Conservation (phyloP, 2,113 vertebrate species). For the Ibidorhyncha struthersii region DNA sequence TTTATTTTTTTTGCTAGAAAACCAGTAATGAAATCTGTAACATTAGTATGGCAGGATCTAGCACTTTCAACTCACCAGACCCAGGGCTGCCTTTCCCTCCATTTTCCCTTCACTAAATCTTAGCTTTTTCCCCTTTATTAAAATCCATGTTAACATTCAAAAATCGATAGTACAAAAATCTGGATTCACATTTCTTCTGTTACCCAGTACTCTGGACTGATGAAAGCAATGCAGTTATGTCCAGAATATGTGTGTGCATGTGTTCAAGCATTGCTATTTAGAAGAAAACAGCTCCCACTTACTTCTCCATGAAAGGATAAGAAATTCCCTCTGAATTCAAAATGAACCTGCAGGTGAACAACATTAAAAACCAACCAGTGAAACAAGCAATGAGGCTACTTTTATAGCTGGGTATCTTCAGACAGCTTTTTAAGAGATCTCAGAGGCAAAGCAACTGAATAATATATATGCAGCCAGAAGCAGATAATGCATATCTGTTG, state of each 20-base stretch:
- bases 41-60: background rate
- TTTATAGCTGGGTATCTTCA: slow-evolving; percentile 20
- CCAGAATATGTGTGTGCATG: background rate
- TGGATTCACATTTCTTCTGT: background rate
- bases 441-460: slow-evolving; percentile 16
- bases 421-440: slow-evolving; percentile 51
- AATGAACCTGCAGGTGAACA: background rate
- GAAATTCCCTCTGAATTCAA: background rate
- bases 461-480: background rate
- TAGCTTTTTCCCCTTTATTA: background rate
- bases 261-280: background rate
- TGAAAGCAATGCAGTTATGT: background rate
- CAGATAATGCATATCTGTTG: background rate
- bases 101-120: background rate
- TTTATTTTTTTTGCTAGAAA: background rate
- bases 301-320: background rate
- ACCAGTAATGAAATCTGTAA: background rate
- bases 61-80: background rate
- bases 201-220: slow-evolving; percentile 11
- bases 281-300: background rate
- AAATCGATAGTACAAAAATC: background rate
- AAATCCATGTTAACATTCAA: background rate
- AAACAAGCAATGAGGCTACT: background rate
- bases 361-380: background rate
- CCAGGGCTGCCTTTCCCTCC: background rate